Base-by-base conservation (phyloP, 2,888 invertebrate genomes). In the Acanthosoma haemorrhoidale region DNA sequence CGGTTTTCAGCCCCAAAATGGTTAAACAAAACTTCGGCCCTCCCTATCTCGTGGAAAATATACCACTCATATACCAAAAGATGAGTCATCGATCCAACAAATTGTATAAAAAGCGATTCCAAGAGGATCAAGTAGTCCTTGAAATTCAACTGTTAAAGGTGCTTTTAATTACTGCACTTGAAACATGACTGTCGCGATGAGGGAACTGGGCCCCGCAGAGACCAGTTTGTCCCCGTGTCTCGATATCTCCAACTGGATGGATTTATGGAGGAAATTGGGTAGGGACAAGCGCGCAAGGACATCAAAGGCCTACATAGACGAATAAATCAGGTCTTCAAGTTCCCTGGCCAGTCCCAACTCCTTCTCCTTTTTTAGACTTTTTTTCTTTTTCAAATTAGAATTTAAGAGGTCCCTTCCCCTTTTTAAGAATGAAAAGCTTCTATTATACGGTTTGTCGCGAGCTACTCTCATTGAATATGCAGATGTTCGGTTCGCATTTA, bases 371-470 rank as follows among this genome's bases (percentile, higher is more conserved):
- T 43, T 51, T 51, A 2, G 21, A 25, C 21, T 25, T 51, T 21
- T 51, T 51, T 51, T 51, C 29, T 51, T 51, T 51, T 51, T 51
- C 51, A 51, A 51, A 51, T 51, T 21, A 51, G 51, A 51, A 51
- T 51, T 51, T 51, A 51, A 51, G 51, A 51, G 51, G 51, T 25
- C 43, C 51, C 8, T 51, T 8, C 13, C 41, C 51, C 51, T 51
- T 51, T 51, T 51, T 51, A 51, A 51, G 51, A 51, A 51, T 51
- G 51, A 51, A 51, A 51, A 51, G 51, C 51, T 51, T 51, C 51
- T 51, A 51, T 51, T 51, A 51, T 51, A 51, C 51, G 51, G 51
- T 51, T 51, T 51, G 51, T 51, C 51, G 51, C 51, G 51, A 51
- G 51, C 51, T 51, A 51, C 51, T 51, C 51, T 51, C 51, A 51